Evolutionary conservation across 1,140 invertebrate species (phyloP).

Genomic region (Zeugodacus cucurbitae): DNA sequence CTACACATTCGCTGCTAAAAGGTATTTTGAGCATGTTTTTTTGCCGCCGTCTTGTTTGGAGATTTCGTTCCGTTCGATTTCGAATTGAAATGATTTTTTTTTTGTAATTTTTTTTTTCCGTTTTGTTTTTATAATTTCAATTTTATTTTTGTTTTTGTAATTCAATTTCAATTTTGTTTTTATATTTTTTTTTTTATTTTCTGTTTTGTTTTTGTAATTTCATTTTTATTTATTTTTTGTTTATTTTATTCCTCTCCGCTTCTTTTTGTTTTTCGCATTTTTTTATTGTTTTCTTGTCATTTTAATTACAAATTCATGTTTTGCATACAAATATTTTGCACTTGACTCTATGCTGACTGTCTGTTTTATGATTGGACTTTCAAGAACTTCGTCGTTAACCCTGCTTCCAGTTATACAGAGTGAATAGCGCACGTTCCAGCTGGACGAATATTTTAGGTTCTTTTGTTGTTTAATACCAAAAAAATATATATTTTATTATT

Average conservation of each 20-base stretch:
- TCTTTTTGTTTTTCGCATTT: background rate
- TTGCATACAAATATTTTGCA: constrained; percentile 6
- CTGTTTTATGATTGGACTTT: background rate
- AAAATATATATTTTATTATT: background rate
- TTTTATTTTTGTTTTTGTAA: no score
- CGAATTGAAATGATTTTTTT: background rate
- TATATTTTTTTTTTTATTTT: no score
- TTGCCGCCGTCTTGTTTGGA: background rate
- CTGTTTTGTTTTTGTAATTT: background rate
- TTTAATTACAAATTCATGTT: constrained; percentile 5
- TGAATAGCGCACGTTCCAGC: background rate
- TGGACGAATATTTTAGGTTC: background rate
- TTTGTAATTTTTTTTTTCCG: background rate
- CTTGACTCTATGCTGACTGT: background rate
- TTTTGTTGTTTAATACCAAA: background rate
- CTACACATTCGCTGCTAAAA: no score
- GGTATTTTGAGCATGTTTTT: background rate
- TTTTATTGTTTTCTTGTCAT: background rate
- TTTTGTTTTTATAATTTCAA: background rate
- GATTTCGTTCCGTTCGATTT: background rate
- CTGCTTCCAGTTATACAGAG: background rate
- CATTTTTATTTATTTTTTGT: background rate
- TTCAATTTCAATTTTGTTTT: no score
- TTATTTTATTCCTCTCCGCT: background rate
- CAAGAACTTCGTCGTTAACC: background rate